Base-by-base conservation (phyloP, 2,888 invertebrate species). In the Thera britannica region DNA sequence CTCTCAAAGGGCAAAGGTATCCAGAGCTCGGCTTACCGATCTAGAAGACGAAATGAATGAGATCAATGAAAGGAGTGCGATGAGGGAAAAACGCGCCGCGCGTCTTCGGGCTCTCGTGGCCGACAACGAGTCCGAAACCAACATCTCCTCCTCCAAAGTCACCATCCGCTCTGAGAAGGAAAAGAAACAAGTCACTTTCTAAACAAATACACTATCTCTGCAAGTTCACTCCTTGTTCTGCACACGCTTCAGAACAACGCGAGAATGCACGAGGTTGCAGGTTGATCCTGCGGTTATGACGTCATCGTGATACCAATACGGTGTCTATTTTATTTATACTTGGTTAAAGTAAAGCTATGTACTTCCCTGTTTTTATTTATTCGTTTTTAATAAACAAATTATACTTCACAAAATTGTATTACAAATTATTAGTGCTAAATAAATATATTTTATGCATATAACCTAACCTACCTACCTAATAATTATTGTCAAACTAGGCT, bases 21-120 rank as follows among this genome's bases (percentile, higher is more conserved):
- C 96, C 2, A 94, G 96, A 72, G 96, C 96, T 8, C 95, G 97
- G 58, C 89, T 97, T 23, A 94, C 94, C 49, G 97, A 97, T 79
- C 90, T 97, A 55, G 97, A 97, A 80, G 95, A 95, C 60, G 97
- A 97, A 86, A 96, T 97, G 96, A 94, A 95, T 54, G 96, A 96
- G 75, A 88, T 97, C 68, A 95, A 93, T 23, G 96, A 96, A 79
- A 95, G 95, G 79, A 95, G 95, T 78, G 95, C 95, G 0, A 95
- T 95, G 34, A 94, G 97, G 72, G 97, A 97, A 81, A 95, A 95
- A 69, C 95, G 97, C 57, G 95, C 96, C 2, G 96, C 96, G 0
- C 95, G 96, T 62, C 94, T 97, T 44, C 94, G 96, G 63, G 96
- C 96, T 0, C 85, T 97, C 38, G 95, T 97, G 23, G 96, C 95